These are phyloP conservation scores for Neopelma chrysocephalum DNA, from an alignment of 2,797 vertebrate species.

Conservation along the genomic window DNA sequence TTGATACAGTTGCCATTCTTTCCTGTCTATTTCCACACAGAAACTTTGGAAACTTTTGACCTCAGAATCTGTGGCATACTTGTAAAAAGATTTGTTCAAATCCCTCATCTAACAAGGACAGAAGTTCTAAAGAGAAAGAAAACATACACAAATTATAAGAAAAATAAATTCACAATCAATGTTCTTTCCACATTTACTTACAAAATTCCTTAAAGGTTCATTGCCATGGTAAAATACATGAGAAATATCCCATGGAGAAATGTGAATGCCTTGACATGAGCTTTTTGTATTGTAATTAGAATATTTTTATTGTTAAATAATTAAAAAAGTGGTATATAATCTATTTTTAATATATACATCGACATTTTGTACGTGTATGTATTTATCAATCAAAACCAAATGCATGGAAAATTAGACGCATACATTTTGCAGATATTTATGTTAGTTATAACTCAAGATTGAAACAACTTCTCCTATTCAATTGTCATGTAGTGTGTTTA, in stretches of 20 bases:
- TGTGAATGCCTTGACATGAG: neutral
- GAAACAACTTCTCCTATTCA: conserved; percentile 51
- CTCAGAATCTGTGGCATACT: conserved; percentile 52
- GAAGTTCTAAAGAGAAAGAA: conserved; percentile 65
- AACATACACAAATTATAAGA: conserved; percentile 62
- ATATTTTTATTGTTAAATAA: conserved; percentile 29
- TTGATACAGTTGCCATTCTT: conserved; percentile 50
- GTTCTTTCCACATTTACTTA: conserved; percentile 58
- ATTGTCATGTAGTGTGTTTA: conserved; percentile 31
- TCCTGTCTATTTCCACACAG: conserved; percentile 39
- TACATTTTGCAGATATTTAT: conserved; percentile 40
- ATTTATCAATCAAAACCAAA: conserved; percentile 42
- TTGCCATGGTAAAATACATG: conserved; percentile 15
- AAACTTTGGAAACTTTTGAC: conserved; percentile 63
- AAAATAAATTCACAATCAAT: conserved; percentile 72
- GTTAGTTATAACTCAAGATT: conserved; percentile 37
- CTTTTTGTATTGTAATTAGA: neutral
- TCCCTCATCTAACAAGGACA: conserved; percentile 40
- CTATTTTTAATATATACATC: neutral
- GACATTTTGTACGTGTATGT: neutral
- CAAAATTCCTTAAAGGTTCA: conserved; percentile 60
- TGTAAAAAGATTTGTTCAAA: conserved; percentile 64
- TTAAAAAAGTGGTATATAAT: neutral
- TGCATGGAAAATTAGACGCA: neutral
- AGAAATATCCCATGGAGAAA: conserved; percentile 23